phyloP scores from a whole-genome alignment of 2,113 vertebrate genomes.

The Eclectus roratus region DNA sequence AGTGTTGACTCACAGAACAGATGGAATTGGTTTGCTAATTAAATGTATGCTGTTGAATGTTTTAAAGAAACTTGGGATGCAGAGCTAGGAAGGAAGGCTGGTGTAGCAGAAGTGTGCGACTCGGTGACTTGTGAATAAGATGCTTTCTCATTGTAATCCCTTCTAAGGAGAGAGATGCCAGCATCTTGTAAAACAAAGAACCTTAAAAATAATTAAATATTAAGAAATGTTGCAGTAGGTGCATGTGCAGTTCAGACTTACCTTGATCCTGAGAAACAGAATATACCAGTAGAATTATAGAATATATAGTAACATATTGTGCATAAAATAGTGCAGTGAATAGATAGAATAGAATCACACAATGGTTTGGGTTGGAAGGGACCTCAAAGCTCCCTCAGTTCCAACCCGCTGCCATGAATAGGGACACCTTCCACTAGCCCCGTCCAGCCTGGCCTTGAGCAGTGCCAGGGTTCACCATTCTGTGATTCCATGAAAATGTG shows the following conservation, averaged over 20 bases:
- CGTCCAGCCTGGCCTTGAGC: not conserved
- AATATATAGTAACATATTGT: not conserved
- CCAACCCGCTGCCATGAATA: not conserved
- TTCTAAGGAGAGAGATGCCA: not conserved
- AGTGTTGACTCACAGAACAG: conserved; percentile 31
- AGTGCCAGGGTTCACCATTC: not conserved
- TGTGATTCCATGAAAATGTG: not conserved
- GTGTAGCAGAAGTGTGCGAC: not conserved
- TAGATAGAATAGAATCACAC: not conserved
- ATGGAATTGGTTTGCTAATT: conserved; percentile 39
- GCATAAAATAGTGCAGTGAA: not conserved
- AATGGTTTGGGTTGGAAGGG: not conserved
- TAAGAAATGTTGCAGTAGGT: not conserved
- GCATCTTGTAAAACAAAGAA: not conserved
- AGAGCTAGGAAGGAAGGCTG: not conserved
- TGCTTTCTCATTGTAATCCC: not conserved
- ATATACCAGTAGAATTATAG: not conserved
- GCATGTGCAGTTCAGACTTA: not conserved
- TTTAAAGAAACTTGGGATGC: not conserved
- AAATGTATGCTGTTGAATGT: conserved; percentile 4
- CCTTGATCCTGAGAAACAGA: not conserved
- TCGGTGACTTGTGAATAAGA: not conserved
- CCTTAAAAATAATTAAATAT: not conserved
- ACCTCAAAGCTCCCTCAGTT: not conserved
- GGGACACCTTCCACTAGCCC: not conserved